Percentiles rank a stretch among this genome's conserved stretches.
Evolutionary conservation across 2,888 invertebrate genomes (phyloP).

Genomic region (Cyaniris semiargus): DNA sequence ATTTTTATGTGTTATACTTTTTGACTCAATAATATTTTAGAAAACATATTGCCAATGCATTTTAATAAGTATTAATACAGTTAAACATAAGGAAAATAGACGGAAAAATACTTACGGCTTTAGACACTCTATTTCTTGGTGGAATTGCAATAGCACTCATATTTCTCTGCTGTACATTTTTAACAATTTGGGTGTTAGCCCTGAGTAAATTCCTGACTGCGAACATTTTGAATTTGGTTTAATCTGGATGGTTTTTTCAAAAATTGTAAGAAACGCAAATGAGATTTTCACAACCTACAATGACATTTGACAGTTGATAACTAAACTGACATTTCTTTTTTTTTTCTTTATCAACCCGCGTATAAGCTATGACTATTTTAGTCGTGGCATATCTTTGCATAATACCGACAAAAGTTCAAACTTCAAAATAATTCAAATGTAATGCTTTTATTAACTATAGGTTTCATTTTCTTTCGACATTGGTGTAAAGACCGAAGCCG

Average conservation of each 20-base stretch:
- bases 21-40: background rate
- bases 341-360: too few relatives aligned
- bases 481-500: too few relatives aligned
- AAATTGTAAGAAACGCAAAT: slow-evolving; percentile 7
- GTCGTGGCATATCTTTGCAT: too few relatives aligned
- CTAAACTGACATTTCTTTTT: background rate
- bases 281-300: background rate
- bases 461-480: too few relatives aligned
- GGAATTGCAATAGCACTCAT: slow-evolving; percentile 63
- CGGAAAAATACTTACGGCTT: slow-evolving; percentile 53
- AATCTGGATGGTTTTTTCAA: background rate
- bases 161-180: slow-evolving; percentile 62
- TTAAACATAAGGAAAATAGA: background rate
- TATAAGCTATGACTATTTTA: background rate
- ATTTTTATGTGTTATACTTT: background rate
- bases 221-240: slow-evolving; percentile 55
- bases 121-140: slow-evolving; percentile 59
- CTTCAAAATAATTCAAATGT: too few relatives aligned
- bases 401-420: too few relatives aligned
- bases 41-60: background rate
- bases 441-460: too few relatives aligned
- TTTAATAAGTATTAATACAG: background rate
- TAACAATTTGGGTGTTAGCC: slow-evolving; percentile 56
- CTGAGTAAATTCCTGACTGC: slow-evolving; percentile 61
- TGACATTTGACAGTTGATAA: slow-evolving; percentile 2